phyloP scores from a whole-genome alignment of 2,888 invertebrate genomes.

The Axea sp. region DNA sequence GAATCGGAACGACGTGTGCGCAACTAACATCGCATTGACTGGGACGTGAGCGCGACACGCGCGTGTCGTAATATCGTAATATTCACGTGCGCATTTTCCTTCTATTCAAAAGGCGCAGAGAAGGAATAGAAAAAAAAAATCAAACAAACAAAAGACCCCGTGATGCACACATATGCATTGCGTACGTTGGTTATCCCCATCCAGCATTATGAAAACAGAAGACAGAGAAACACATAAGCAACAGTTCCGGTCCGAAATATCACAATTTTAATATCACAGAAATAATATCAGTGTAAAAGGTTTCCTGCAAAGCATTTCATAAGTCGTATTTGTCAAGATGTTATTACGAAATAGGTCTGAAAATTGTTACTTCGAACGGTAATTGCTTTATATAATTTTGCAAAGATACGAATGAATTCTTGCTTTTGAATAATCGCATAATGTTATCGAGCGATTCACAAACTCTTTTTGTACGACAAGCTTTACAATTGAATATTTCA shows the following conservation, averaged over 20 bases:
- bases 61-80: constrained; percentile 39
- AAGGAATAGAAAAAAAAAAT: constrained; percentile 3
- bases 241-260: neutral
- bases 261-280: constrained; percentile 5
- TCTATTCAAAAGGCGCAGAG: constrained; percentile 57
- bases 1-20: constrained; percentile 69
- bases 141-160: constrained; percentile 2
- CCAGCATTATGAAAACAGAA: constrained; percentile 7
- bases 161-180: constrained; percentile 2
- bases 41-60: constrained; percentile 31
- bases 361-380: too few relatives aligned
- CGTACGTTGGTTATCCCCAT: constrained; percentile 2
- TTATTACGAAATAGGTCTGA: too few relatives aligned
- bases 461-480: too few relatives aligned
- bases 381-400: too few relatives aligned
- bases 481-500: too few relatives aligned
- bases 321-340: neutral
- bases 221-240: constrained; percentile 20
- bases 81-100: constrained; percentile 26
- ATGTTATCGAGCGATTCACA: too few relatives aligned
- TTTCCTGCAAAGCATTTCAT: neutral
- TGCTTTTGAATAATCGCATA: too few relatives aligned
- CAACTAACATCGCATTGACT: constrained; percentile 64
- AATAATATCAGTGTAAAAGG: neutral
- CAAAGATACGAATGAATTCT: too few relatives aligned